Evolutionary conservation across 2,113 vertebrate genomes (phyloP).

Genomic region (Chunga burmeisteri): DNA sequence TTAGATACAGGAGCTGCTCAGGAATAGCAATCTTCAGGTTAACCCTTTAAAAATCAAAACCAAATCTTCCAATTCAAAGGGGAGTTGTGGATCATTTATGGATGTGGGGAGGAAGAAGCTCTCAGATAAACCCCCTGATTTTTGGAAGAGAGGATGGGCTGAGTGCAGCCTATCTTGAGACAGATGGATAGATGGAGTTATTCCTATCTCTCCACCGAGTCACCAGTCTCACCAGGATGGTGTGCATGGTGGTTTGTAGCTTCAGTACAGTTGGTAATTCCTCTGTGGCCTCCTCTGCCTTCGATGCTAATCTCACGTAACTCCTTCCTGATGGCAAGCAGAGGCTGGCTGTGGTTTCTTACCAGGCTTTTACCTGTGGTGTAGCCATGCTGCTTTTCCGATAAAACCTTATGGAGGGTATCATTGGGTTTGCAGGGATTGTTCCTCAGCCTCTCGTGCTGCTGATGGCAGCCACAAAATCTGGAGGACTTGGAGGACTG

Average conservation of each 20-base stretch:
- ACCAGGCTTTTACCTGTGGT: neutral
- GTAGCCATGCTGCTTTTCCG: neutral
- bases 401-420: neutral
- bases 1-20: neutral
- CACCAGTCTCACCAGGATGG: neutral
- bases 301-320: accelerated
- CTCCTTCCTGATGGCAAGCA: no score
- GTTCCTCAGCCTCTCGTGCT: neutral
- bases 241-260: neutral
- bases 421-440: neutral
- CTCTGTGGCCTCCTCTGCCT: neutral
- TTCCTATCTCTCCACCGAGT: neutral
- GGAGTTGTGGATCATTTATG: neutral
- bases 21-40: neutral
- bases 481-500: neutral
- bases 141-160: neutral
- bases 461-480: neutral
- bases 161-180: no score
- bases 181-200: neutral
- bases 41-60: neutral
- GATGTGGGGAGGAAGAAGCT: neutral
- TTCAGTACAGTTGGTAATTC: neutral
- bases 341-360: neutral
- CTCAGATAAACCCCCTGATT: neutral
- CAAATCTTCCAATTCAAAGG: neutral